phyloP scores from a whole-genome alignment of 1,140 invertebrate species.

The Tetramorium alpestre region DNA sequence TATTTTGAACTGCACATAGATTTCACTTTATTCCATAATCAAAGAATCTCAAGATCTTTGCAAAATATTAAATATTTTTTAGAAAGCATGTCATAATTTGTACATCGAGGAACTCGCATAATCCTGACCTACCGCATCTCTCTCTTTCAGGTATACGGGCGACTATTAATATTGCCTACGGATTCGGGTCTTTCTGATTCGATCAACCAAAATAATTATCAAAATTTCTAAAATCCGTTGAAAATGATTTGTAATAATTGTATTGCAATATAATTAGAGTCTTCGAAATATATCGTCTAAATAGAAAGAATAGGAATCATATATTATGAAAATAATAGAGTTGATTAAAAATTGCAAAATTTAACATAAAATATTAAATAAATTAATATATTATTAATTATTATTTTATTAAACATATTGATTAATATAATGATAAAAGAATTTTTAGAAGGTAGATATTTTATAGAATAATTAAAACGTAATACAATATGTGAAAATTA shows the following conservation, averaged over 20 bases:
- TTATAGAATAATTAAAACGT: background rate
- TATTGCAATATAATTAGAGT: background rate
- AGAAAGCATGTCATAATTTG: conserved; percentile 46
- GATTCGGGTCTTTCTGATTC: conserved; percentile 48
- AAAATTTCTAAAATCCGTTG: conserved; percentile 18
- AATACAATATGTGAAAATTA: background rate
- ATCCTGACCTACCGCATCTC: conserved; percentile 65
- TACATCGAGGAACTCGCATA: conserved; percentile 50
- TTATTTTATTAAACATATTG: background rate
- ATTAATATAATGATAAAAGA: background rate
- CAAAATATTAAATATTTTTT: background rate
- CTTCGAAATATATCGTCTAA: background rate
- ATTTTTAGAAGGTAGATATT: background rate
- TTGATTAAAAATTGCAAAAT: background rate
- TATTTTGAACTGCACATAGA: background rate
- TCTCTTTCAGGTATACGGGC: conserved; percentile 41
- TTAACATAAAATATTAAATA: background rate
- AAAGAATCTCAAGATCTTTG: background rate
- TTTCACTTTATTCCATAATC: background rate
- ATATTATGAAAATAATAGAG: background rate
- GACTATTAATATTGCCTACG: conserved; percentile 61
- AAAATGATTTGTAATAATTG: conserved; percentile 14
- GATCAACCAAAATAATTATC: conserved; percentile 43
- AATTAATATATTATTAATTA: background rate
- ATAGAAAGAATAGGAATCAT: background rate